phyloP scores from a whole-genome alignment of 2,888 invertebrate species.

The Diloba caeruleocephala region DNA sequence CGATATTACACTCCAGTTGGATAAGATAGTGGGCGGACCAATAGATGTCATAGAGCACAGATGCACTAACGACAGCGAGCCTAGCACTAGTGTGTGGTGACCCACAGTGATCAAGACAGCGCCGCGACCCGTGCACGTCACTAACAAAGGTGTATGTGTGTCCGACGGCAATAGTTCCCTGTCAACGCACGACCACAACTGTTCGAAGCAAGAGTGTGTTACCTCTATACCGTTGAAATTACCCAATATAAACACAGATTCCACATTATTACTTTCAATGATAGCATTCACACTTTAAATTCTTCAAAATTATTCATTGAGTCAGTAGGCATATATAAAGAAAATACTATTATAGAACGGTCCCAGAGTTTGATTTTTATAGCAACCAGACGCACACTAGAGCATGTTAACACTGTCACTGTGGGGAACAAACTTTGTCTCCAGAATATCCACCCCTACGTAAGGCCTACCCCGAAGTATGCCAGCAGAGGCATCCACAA shows the following conservation, averaged over 20 bases:
- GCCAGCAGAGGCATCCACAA: slow-evolving; percentile 2
- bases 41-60: background rate
- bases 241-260: slow-evolving; percentile 1
- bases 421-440: background rate
- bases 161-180: slow-evolving; percentile 5
- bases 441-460: background rate
- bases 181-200: slow-evolving; percentile 5
- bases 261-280: background rate
- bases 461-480: background rate
- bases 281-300: background rate
- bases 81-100: background rate
- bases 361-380: background rate
- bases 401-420: slow-evolving; percentile 1
- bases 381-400: slow-evolving; percentile 1
- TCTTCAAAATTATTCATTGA: too few relatives aligned
- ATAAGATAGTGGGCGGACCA: slow-evolving; percentile 2
- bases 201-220: background rate
- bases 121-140: slow-evolving; percentile 1
- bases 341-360: slow-evolving; percentile 1
- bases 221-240: background rate
- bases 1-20: background rate
- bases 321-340: background rate
- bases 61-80: background rate
- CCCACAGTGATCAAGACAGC: slow-evolving; percentile 1
- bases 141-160: slow-evolving; percentile 6